Conservation (phyloP, 2,113 vertebrate species). For the Caranx melampygus region DNA sequence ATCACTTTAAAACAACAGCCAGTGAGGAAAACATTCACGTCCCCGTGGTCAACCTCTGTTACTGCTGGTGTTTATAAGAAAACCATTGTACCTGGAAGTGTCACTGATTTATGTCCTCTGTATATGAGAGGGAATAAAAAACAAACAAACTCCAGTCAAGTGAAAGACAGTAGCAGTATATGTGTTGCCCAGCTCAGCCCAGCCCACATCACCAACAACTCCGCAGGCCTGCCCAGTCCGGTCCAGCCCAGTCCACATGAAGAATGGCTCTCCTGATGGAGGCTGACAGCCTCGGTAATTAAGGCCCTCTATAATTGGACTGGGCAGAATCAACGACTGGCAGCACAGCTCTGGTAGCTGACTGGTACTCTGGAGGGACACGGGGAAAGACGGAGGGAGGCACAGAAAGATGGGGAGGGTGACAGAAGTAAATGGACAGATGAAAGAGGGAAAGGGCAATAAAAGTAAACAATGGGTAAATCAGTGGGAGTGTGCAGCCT, state of each 20-base stretch:
- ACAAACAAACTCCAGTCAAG: background rate
- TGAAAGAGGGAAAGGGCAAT: background rate
- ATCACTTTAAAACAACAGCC: too few relatives aligned
- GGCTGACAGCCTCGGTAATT: constrained; percentile 82
- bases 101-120: background rate
- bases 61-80: too few relatives aligned
- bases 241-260: constrained; percentile 69
- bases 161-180: background rate
- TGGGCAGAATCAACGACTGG: constrained; percentile 69
- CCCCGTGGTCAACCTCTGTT: too few relatives aligned
- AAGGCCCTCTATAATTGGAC: constrained; percentile 80
- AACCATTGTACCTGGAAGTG: background rate
- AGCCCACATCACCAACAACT: constrained; percentile 19
- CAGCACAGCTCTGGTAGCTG: constrained; percentile 61
- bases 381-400: constrained; percentile 22
- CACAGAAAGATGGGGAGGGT: constrained; percentile 34
- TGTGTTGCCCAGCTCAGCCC: constrained; percentile 43
- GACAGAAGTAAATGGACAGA: constrained; percentile 40
- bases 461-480: constrained; percentile 18
- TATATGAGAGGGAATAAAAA: background rate
- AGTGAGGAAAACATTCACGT: too few relatives aligned
- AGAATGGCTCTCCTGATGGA: constrained; percentile 77
- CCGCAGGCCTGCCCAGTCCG: constrained; percentile 37
- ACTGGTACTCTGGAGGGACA: constrained; percentile 59
- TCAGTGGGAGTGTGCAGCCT: background rate